phyloP scores from a whole-genome alignment of 2,797 vertebrate species.

The Alosa sapidissima region DNA sequence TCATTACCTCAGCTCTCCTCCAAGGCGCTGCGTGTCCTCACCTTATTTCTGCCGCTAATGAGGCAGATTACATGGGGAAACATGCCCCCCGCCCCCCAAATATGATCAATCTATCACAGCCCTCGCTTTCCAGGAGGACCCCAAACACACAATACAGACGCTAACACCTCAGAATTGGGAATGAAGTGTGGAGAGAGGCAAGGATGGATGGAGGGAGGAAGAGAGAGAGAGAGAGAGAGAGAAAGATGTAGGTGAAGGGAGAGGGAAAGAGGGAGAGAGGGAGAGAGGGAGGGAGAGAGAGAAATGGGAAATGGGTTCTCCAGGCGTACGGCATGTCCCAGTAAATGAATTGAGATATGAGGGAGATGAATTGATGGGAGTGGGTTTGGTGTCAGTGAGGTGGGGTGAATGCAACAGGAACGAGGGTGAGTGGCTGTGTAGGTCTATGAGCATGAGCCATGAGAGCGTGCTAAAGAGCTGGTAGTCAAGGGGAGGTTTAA shows the following conservation, averaged over 20 bases:
- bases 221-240: background rate
- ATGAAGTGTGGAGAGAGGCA: background rate
- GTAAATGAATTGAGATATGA: background rate
- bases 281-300: background rate
- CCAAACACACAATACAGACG: background rate
- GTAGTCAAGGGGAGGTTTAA: background rate
- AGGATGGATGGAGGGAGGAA: background rate
- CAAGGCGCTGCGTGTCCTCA: background rate
- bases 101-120: background rate
- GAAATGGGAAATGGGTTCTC: background rate
- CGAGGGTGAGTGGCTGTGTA: background rate
- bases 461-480: background rate
- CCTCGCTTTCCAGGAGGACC: background rate
- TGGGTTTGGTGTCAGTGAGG: background rate
- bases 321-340: background rate
- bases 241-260: background rate
- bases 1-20: constrained; percentile 1
- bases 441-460: background rate
- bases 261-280: background rate
- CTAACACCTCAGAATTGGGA: background rate
- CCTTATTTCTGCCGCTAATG: constrained; percentile 8
- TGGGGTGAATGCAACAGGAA: background rate
- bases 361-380: background rate
- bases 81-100: background rate
- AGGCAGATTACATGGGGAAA: constrained; percentile 11